A percentile compares a stretch with the other conserved stretches of the same genome.
Conservation (phyloP, 2,113 vertebrate genomes). For the Martes martes region DNA sequence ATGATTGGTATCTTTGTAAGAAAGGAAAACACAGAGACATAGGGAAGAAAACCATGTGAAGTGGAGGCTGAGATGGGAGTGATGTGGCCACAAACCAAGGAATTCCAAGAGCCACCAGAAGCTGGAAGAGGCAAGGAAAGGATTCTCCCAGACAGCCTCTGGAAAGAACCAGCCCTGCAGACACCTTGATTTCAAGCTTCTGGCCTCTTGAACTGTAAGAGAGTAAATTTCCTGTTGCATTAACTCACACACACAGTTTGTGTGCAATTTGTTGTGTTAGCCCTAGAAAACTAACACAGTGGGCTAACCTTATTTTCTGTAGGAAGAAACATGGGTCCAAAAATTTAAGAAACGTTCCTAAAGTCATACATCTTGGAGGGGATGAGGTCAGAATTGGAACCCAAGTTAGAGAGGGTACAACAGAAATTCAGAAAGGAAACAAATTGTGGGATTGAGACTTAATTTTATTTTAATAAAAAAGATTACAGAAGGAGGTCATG, state of each 20-base stretch:
- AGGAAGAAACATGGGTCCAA: neutral
- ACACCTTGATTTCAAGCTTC: neutral
- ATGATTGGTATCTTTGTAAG: neutral
- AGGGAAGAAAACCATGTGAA: neutral
- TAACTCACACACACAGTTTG: neutral
- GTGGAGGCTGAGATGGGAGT: neutral
- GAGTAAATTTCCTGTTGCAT: neutral
- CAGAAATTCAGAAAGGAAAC: neutral
- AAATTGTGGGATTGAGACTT: neutral
- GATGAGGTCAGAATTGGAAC: neutral
- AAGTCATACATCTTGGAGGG: neutral
- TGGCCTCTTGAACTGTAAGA: neutral
- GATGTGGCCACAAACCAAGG: neutral
- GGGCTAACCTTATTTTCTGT: neutral
- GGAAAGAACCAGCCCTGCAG: neutral
- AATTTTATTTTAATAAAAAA: conserved; percentile 27
- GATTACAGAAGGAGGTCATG: neutral
- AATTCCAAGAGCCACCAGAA: neutral
- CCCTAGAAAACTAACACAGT: neutral
- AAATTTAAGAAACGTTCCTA: neutral
- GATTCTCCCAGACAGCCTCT: neutral
- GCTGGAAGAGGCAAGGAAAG: neutral
- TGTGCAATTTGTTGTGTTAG: neutral
- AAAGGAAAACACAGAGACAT: neutral
- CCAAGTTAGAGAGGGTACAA: neutral